Evolutionary conservation across 2,113 vertebrate genomes (phyloP), one percentile per base, ranked within the genome.

Genomic region (Chelonoidis abingdonii): DNA sequence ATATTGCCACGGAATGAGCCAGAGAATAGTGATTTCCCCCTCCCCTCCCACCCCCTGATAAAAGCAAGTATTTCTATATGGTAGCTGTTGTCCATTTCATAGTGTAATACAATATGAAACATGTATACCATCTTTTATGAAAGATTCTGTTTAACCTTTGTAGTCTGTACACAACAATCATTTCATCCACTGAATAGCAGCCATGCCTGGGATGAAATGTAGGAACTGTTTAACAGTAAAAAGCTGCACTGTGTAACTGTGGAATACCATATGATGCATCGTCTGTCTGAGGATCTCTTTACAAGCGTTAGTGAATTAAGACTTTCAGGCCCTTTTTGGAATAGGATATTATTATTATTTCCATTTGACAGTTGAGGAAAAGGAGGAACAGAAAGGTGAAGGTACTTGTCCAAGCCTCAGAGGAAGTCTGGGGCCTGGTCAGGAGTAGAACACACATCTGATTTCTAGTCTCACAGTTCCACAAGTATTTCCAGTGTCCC

Each of bases 331-430:
- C 47, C 83, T 83, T 41, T 89, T 35, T 52, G 56, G 85, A 89
- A 91, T 95, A 92, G 97, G 94, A 95, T 91, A 87, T 86, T 88
- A 94, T 94, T 94, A 25, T 88, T 88, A 72, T 96, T 94, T 93
- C 84, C 92, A 87, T 57, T 94, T 54, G 22, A 11, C 54, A 3
- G 69, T 92, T 93, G 12, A 95, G 94, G 94, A 94, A 92, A 86
- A 92, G 41, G 62, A 16, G 95, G 93, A 95, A 93, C 95, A 94
- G 95, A 96, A 95, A 93, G 35, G 47, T 80, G n/a, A 50, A 49
- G 94, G 89, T 96, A 22, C 92, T 94, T 94, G 94, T 92, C 91
- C 92, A 0, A 90, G 84, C 91, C 75, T 19, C 86, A 95, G 89
- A 95, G 95, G 90, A 89, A 93, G 93, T 84, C 93, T 95, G 96